These are phyloP conservation scores for Neogobius melanostomus DNA, from an alignment of 2,113 vertebrate species.

Conservation along the genomic window DNA sequence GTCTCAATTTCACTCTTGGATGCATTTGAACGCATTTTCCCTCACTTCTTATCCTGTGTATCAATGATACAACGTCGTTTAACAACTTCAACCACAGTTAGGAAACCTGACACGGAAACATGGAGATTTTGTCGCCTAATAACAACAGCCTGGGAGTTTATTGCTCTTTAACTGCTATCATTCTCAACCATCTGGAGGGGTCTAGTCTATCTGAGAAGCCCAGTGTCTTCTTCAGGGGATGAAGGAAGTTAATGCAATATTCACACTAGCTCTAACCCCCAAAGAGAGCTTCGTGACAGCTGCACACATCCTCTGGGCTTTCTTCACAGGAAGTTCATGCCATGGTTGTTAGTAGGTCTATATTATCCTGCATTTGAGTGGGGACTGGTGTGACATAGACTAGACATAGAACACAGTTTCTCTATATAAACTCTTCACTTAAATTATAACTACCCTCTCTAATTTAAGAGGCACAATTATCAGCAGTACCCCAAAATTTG, in stretches of 20 bases:
- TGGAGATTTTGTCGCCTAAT: slow-evolving; percentile 35
- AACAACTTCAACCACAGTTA: slow-evolving; percentile 13
- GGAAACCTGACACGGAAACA: slow-evolving; percentile 21
- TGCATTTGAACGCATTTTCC: too few relatives aligned
- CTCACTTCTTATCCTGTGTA: not conserved
- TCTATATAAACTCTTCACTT: too few relatives aligned
- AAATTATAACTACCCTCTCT: too few relatives aligned
- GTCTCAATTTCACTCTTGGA: too few relatives aligned
- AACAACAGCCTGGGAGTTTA: slow-evolving; percentile 34
- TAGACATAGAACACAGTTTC: too few relatives aligned
- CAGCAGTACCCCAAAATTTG: too few relatives aligned
- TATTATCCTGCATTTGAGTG: too few relatives aligned
- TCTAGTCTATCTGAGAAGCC: slow-evolving; percentile 70
- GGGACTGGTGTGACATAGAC: too few relatives aligned
- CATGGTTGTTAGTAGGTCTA: too few relatives aligned
- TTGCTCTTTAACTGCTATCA: slow-evolving; percentile 76
- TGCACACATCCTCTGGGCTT: slow-evolving; percentile 68
- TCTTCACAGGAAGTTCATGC: slow-evolving; percentile 61
- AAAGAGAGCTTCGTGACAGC: slow-evolving; percentile 58
- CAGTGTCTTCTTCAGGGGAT: slow-evolving; percentile 37
- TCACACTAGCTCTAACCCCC: slow-evolving; percentile 32
- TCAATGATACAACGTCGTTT: not conserved
- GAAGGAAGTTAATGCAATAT: slow-evolving; percentile 75
- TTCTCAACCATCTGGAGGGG: slow-evolving; percentile 85
- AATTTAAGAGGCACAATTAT: too few relatives aligned